These are phyloP conservation scores for Arizona elegans DNA, from an alignment of 2,113 vertebrate genomes.

Conservation along the genomic window DNA sequence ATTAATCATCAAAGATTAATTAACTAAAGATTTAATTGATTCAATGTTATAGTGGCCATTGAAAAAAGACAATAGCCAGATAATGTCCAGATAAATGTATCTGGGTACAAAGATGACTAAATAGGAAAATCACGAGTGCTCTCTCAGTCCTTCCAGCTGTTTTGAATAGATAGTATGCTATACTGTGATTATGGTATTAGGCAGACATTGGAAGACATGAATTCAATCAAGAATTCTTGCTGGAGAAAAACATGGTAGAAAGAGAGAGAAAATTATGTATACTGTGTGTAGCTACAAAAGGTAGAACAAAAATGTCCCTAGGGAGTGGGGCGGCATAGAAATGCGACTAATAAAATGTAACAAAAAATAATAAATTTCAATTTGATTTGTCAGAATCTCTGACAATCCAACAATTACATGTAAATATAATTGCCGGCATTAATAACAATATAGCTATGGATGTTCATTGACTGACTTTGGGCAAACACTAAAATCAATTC, in stretches of 20 bases:
- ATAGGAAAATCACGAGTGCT: conserved; percentile 19
- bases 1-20: background rate
- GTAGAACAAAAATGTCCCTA: background rate
- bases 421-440: background rate
- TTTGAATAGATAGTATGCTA: background rate
- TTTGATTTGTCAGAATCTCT: background rate
- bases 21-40: background rate
- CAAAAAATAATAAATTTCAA: background rate
- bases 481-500: background rate
- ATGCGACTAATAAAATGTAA: background rate
- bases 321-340: too few relatives aligned
- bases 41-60: background rate
- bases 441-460: background rate
- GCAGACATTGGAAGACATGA: background rate
- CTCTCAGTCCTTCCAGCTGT: background rate
- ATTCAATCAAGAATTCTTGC: background rate
- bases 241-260: background rate
- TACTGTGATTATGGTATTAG: background rate
- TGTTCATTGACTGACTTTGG: background rate
- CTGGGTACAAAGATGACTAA: background rate
- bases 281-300: background rate
- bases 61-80: background rate
- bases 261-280: background rate
- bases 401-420: background rate
- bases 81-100: background rate